Conservation (phyloP, 2,888 invertebrate species). For the Lepeophtheirus nordmannii region DNA sequence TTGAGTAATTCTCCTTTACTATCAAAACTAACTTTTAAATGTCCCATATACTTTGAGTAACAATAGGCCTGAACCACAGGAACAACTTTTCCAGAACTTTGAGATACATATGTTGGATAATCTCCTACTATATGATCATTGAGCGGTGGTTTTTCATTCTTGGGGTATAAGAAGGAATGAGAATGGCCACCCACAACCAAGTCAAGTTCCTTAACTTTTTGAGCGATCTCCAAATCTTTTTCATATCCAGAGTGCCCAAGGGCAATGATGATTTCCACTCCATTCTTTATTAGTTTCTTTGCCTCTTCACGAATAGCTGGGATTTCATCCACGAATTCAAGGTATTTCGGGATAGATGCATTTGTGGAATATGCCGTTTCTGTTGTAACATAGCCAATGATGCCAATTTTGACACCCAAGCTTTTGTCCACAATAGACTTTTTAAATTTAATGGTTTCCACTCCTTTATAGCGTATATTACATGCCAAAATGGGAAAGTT, state of each 20-base stretch:
- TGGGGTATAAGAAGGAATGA: conserved; percentile 56
- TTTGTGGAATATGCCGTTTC: conserved; percentile 49
- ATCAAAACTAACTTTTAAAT: conserved; percentile 13
- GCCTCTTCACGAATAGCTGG: conserved; percentile 51
- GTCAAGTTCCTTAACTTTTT: conserved; percentile 50
- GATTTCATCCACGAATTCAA: conserved; percentile 49
- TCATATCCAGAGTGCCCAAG: conserved; percentile 66
- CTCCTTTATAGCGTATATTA: conserved; percentile 39
- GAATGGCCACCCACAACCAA: conserved; percentile 70
- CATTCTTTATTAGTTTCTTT: conserved; percentile 41
- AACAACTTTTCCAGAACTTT: conserved; percentile 17
- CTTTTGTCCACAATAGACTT: conserved; percentile 39
- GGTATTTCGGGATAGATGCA: conserved; percentile 27
- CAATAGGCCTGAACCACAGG: conserved; percentile 24
- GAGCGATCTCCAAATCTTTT: conserved; percentile 44
- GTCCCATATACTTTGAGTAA: conserved; percentile 21
- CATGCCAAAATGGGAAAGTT: conserved; percentile 53
- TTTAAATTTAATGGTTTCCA: neutral
- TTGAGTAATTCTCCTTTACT: conserved; percentile 7
- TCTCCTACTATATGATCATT: conserved; percentile 13
- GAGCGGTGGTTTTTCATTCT: neutral
- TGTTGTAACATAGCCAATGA: conserved; percentile 57
- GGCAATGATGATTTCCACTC: conserved; percentile 60
- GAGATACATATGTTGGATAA: conserved; percentile 22
- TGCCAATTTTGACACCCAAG: conserved; percentile 43